Evolutionary conservation across 2,797 vertebrate species (phyloP), one percentile per base, ranked within the genome.

Genomic region (Tiaroga cobitis): DNA sequence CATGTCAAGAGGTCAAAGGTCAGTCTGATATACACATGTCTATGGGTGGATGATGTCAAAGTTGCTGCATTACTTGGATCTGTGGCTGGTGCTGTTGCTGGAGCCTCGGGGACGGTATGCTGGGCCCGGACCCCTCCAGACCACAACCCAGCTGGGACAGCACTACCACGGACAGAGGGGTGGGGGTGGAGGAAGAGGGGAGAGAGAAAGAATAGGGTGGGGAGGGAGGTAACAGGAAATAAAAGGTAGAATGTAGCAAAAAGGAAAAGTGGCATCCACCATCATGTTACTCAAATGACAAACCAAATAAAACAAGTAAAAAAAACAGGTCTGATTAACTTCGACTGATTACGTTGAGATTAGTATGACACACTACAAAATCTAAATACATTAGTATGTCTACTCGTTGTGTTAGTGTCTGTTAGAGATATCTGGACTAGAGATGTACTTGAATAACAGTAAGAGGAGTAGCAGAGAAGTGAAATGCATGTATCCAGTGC

Each of bases 61-160:
- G 96, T 96, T 96, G 96, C 96, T 96, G 96, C 94, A 97, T 99
- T 99, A 99, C 98, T 99, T 99, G 97, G 93, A 98, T 97, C 95
- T 98, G 96, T 94, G 97, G 96, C 95, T 97, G 97, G 94, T 96
- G 96, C 95, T 96, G 97, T 96, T 97, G 96, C 96, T 97, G 97
- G 95, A 97, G 95, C 96, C 96, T 97, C 95, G 97, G 96, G 95
- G 96, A 96, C 92, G 97, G 97, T 94, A 96, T 95, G 94, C 94
- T 97, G 96, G 96, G 96, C 96, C 96, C 97, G 93, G 96, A 96
- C 95, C 97, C 97, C 95, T 98, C 97, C 96, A 96, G 94, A 84
- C 97, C 97, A 97, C 97, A 99, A 96, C 97, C 96, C 96, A 98
- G 96, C 97, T 97, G 97, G 97, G 98, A 97, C 96, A 98, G 96